Percentiles rank a stretch among this genome's conserved stretches.
Evolutionary conservation across 2,797 vertebrate genomes (phyloP).

Genomic region (Molossus alvarezi): DNA sequence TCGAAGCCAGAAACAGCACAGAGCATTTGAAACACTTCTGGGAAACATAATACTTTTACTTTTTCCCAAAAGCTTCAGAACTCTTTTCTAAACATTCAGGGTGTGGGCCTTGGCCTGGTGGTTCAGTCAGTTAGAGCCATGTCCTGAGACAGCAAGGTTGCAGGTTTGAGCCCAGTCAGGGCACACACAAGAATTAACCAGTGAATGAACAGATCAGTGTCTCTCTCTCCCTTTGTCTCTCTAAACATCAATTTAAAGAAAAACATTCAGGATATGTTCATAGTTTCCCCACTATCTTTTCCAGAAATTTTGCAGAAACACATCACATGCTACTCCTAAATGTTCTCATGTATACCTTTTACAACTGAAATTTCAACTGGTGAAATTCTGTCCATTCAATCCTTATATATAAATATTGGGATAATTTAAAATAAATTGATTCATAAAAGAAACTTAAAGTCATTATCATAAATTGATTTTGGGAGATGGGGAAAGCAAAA

Average conservation of each 20-base stretch:
- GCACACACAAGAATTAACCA: background rate
- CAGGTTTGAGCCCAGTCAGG: background rate
- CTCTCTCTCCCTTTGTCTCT: background rate
- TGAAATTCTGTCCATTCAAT: background rate
- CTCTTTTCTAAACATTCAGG: slow-evolving; percentile 9
- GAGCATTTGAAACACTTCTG: background rate
- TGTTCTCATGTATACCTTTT: background rate
- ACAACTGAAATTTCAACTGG: background rate
- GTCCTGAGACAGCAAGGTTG: background rate
- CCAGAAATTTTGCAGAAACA: background rate
- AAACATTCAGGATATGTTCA: background rate
- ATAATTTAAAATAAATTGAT: background rate
- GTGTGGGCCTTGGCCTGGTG: background rate
- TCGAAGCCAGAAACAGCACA: background rate
- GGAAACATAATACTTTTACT: background rate
- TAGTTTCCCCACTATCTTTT: background rate
- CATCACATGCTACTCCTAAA: background rate
- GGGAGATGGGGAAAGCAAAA: background rate
- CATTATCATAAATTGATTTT: slow-evolving; percentile 23
- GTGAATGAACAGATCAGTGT: background rate
- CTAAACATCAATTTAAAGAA: background rate
- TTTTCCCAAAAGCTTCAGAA: background rate
- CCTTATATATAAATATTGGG: background rate
- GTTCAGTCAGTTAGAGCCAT: background rate
- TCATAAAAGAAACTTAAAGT: slow-evolving; percentile 10